Percentiles rank a stretch among this genome's conserved stretches.
phyloP scores from a whole-genome alignment of 2,113 vertebrate species.

The Rhizomys pruinosus region DNA sequence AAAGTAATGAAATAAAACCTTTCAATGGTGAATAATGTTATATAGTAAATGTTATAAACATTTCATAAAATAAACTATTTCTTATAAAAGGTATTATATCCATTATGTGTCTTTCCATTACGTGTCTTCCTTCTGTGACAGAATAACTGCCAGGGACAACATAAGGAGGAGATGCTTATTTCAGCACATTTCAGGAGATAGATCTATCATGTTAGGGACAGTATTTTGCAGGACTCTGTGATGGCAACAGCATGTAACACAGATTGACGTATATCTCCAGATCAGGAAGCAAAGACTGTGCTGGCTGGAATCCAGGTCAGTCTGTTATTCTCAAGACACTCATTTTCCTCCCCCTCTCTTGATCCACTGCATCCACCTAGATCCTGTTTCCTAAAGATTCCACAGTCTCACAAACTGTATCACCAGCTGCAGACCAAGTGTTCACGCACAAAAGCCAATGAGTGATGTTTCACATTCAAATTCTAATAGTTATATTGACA shows the following conservation, averaged over 20 bases:
- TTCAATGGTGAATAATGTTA: not conserved
- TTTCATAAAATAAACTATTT: constrained; percentile 40
- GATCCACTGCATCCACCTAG: not conserved
- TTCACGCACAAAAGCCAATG: not conserved
- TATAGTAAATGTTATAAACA: not conserved
- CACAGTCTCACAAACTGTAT: not conserved
- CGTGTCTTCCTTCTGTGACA: not conserved
- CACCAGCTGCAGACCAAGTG: not conserved
- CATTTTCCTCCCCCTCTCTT: not conserved
- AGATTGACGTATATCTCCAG: not conserved
- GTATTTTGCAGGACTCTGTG: no score
- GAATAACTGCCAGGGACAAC: not conserved
- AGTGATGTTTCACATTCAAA: no score
- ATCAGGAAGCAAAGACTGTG: not conserved
- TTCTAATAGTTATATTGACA: no score
- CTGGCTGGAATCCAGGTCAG: not conserved
- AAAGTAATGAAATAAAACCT: constrained; percentile 62
- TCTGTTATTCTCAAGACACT: not conserved
- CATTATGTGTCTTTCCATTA: not conserved
- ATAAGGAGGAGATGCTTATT: not conserved
- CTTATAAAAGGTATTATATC: not conserved
- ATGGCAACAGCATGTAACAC: not conserved
- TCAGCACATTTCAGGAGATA: not conserved
- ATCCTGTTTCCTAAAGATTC: not conserved
- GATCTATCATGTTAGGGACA: not conserved